Evolutionary conservation across 2,888 invertebrate species (phyloP).

Genomic region (Thyatira batis): DNA sequence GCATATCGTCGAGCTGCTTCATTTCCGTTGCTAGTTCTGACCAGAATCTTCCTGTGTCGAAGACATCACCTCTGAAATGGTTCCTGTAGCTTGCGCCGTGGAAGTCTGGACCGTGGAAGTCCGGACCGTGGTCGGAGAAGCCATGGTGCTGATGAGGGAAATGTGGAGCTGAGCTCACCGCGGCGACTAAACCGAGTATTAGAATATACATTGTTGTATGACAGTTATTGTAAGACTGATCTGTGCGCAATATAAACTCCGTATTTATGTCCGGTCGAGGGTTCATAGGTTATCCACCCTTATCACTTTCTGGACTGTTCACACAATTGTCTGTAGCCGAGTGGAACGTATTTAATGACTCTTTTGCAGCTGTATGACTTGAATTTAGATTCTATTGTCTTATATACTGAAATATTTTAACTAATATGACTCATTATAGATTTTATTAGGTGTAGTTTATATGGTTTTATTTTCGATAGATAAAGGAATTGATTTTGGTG

Average conservation of each 20-base stretch:
- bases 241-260: conserved; percentile 13
- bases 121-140: conserved; percentile 14
- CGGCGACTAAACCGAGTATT: conserved; percentile 45
- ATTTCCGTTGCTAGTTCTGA: conserved; percentile 47
- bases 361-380: neutral
- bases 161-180: conserved; percentile 54
- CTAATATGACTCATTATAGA: no score
- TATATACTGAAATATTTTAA: no score
- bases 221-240: conserved; percentile 14
- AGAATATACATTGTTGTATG: conserved; percentile 44
- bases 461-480: no score
- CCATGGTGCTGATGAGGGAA: conserved; percentile 16
- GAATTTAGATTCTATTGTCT: neutral
- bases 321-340: conserved; percentile 12
- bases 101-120: conserved; percentile 19
- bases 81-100: no score
- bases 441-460: no score
- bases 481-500: no score
- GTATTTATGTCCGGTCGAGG: conserved; percentile 37
- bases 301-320: conserved; percentile 49
- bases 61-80: conserved; percentile 43
- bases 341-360: neutral
- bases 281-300: conserved; percentile 55
- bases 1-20: conserved; percentile 45
- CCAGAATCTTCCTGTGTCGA: conserved; percentile 64